Evolutionary conservation across 1,140 invertebrate species (phyloP).

Genomic region (Eueides isabella): DNA sequence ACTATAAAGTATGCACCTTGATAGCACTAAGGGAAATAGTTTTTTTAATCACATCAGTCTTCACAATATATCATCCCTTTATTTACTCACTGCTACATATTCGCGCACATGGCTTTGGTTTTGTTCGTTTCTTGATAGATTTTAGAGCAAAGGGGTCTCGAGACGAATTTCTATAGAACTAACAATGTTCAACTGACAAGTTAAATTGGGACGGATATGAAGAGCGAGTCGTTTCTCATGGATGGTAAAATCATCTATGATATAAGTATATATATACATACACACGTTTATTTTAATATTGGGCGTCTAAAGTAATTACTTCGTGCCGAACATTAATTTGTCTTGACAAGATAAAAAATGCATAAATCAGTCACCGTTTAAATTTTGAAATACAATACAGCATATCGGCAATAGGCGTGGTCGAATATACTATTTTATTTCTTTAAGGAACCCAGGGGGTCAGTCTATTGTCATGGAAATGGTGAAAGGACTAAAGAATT

Average conservation of each 20-base stretch:
- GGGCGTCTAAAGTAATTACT: slow-evolving; percentile 19
- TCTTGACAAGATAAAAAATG: slow-evolving; percentile 20
- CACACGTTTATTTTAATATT: neutral
- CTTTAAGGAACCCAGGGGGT: slow-evolving; percentile 52
- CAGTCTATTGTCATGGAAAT: slow-evolving; percentile 68
- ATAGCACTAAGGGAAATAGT: slow-evolving; percentile 77
- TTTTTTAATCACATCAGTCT: slow-evolving; percentile 77
- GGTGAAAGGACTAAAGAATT: slow-evolving; percentile 40
- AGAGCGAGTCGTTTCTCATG: slow-evolving; percentile 9
- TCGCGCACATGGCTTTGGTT: slow-evolving; percentile 66
- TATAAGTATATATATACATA: neutral
- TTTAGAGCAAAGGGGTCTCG: slow-evolving; percentile 64
- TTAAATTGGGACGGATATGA: slow-evolving; percentile 13
- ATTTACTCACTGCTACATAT: slow-evolving; percentile 77
- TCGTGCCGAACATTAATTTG: slow-evolving; percentile 23
- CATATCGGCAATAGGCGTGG: slow-evolving; percentile 47
- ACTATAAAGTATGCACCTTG: slow-evolving; percentile 73
- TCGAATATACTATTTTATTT: slow-evolving; percentile 43
- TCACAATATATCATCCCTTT: slow-evolving; percentile 80
- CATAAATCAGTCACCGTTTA: slow-evolving; percentile 48
- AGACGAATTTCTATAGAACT: slow-evolving; percentile 49
- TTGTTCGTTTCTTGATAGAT: slow-evolving; percentile 54
- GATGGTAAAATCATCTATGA: neutral
- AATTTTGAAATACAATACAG: slow-evolving; percentile 41
- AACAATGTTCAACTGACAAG: slow-evolving; percentile 23